These are phyloP conservation scores for Pseudorasbora parva DNA, from an alignment of 2,113 vertebrate genomes.

Conservation along the genomic window DNA sequence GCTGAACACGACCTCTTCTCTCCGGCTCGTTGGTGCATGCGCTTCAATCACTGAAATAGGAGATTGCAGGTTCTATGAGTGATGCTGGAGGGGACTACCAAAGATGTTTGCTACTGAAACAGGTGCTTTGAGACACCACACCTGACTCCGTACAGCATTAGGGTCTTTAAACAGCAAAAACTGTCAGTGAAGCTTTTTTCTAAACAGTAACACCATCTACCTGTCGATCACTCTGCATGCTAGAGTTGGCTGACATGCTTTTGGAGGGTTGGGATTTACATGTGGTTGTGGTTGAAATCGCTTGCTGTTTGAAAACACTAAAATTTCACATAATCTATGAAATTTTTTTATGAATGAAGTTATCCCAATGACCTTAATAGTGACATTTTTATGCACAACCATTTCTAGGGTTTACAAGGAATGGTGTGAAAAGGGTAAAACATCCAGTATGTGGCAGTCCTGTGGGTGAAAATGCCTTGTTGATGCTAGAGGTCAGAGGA, in stretches of 20 bases:
- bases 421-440: too few species aligned
- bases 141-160: neutral
- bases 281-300: neutral
- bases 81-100: neutral
- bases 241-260: neutral
- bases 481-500: too few species aligned
- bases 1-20: conserved; percentile 80
- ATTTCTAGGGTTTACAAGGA: too few species aligned
- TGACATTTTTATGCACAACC: too few species aligned
- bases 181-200: neutral
- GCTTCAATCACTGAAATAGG: conserved; percentile 84
- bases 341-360: neutral
- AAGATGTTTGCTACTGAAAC: neutral
- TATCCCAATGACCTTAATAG: neutral
- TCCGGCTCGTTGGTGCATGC: conserved; percentile 81
- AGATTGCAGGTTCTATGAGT: neutral
- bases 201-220: neutral
- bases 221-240: neutral
- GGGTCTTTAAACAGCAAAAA: neutral
- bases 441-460: too few species aligned
- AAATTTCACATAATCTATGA: neutral
- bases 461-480: too few species aligned
- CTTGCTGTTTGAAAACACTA: neutral
- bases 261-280: neutral
- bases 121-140: neutral